Conservation (phyloP, 2,888 invertebrate genomes). For the Spisula solida region DNA sequence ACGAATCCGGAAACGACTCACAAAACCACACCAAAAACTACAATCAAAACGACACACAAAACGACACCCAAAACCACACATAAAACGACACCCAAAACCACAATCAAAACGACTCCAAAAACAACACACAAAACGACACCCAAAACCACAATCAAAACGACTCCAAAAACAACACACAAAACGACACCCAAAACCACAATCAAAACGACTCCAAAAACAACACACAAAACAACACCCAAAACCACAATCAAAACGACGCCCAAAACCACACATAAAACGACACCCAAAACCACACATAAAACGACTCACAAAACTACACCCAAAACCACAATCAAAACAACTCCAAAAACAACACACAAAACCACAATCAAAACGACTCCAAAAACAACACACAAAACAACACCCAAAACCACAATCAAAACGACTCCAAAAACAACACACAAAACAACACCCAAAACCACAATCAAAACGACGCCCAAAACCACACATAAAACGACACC, state of each 20-base stretch:
- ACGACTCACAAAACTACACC: conserved; percentile 30
- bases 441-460: neutral
- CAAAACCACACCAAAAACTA: neutral
- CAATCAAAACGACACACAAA: neutral
- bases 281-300: neutral
- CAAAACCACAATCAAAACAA: conserved; percentile 42
- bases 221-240: neutral
- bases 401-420: conserved; percentile 36
- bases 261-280: neutral
- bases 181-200: neutral
- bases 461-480: neutral
- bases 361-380: conserved; percentile 43
- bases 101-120: neutral
- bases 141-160: neutral
- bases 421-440: conserved; percentile 19
- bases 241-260: conserved; percentile 6
- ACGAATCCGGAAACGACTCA: neutral
- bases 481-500: conserved; percentile 8
- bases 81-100: neutral
- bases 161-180: neutral
- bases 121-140: conserved; percentile 39
- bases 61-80: neutral
- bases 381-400: conserved; percentile 47
- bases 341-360: conserved; percentile 45
- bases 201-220: neutral